These are phyloP conservation scores for Alfaro cultratus DNA, from an alignment of 2,797 vertebrate species.

Conservation along the genomic window DNA sequence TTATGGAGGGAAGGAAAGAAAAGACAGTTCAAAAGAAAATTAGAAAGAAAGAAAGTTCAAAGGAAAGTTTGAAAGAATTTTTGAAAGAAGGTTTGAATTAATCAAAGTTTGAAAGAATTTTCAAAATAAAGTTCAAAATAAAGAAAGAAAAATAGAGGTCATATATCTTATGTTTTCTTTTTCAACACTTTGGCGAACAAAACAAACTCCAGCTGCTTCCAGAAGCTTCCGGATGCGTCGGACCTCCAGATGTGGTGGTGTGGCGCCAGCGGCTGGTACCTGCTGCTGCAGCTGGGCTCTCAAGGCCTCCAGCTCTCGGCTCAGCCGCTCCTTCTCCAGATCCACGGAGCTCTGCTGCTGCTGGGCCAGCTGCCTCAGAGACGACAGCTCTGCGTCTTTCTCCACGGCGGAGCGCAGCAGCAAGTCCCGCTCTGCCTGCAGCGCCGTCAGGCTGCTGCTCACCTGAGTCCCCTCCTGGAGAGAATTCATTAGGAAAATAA, in stretches of 20 bases:
- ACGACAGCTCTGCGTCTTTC: slow-evolving; percentile 72
- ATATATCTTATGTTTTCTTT: not conserved
- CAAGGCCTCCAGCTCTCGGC: slow-evolving; percentile 68
- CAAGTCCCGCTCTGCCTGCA: slow-evolving; percentile 80
- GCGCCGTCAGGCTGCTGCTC: slow-evolving; percentile 67
- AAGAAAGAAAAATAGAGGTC: not conserved
- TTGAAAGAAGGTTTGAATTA: too few relatives aligned
- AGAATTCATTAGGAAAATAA: not conserved
- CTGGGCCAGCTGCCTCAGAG: slow-evolving; percentile 77
- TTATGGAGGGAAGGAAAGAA: not conserved
- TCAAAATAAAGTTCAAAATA: too few relatives aligned
- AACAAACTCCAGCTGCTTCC: not conserved
- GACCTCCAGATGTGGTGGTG: not conserved
- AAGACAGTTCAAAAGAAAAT: not conserved
- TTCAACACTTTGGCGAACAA: not conserved
- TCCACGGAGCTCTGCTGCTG: slow-evolving; percentile 71
- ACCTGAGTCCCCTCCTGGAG: slow-evolving; percentile 71
- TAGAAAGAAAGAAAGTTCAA: too few relatives aligned
- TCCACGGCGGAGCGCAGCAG: slow-evolving; percentile 69
- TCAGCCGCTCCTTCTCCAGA: slow-evolving; percentile 71
- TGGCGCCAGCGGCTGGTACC: slow-evolving; percentile 33
- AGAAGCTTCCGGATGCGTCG: not conserved
- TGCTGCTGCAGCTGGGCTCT: slow-evolving; percentile 77
- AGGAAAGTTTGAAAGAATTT: too few relatives aligned
- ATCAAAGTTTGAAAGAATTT: too few relatives aligned